Conservation (phyloP, 2,113 vertebrate genomes). For the Pachycephala philippinensis region DNA sequence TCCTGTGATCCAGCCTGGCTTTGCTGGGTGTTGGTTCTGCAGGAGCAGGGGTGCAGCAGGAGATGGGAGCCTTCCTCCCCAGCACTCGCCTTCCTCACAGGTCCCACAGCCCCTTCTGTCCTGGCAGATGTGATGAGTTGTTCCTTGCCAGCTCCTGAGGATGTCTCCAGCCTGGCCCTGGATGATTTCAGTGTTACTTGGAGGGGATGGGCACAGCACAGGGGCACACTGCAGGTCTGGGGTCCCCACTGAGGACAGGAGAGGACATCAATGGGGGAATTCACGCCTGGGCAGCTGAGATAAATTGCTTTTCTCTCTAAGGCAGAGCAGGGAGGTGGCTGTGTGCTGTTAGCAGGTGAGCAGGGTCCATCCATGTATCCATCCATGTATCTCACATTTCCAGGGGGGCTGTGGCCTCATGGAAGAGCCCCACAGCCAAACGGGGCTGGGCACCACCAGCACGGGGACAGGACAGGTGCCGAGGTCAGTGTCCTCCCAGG, state of each 20-base stretch:
- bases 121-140: background rate
- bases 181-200: background rate
- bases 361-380: background rate
- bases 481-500: background rate
- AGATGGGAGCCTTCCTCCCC: background rate
- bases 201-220: background rate
- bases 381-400: background rate
- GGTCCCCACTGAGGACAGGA: background rate
- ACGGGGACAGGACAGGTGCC: rapidly evolving
- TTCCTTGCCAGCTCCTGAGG: background rate
- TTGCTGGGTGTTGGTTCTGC: background rate
- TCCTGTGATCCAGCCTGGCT: background rate
- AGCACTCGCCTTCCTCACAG: background rate
- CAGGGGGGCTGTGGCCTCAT: background rate
- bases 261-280: background rate
- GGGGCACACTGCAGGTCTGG: background rate
- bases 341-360: background rate
- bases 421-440: background rate
- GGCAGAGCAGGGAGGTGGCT: background rate
- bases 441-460: background rate
- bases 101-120: background rate
- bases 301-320: background rate
- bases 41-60: background rate
- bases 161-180: background rate
- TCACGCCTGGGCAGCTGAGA: background rate